Percentiles rank a stretch among this genome's conserved stretches.
Evolutionary conservation across 1,140 invertebrate species (phyloP).

Genomic region (Heliconius nattereri): DNA sequence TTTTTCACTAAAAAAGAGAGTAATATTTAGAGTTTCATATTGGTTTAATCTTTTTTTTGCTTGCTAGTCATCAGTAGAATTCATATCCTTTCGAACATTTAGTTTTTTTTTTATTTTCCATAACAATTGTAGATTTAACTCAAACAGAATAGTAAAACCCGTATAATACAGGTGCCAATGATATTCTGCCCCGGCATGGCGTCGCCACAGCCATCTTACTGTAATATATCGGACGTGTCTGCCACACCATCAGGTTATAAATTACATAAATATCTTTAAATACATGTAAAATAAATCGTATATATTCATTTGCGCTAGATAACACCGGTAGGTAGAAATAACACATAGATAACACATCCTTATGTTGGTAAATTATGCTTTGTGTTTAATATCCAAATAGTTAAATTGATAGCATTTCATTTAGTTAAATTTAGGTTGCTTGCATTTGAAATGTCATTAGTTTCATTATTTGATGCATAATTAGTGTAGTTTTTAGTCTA

Average conservation of each 20-base stretch:
- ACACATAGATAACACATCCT: slow-evolving; percentile 26
- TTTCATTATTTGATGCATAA: neutral
- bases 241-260: slow-evolving; percentile 65
- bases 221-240: slow-evolving; percentile 73
- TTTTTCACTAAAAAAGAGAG: neutral
- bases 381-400: neutral
- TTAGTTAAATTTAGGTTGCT: neutral
- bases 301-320: slow-evolving; percentile 13
- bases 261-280: neutral
- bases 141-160: slow-evolving; percentile 11
- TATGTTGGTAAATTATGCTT: slow-evolving; percentile 32
- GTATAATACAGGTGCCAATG: slow-evolving; percentile 62
- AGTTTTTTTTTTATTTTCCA: neutral
- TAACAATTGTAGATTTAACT: neutral
- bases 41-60: neutral
- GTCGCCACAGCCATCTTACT: slow-evolving; percentile 74
- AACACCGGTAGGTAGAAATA: neutral
- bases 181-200: slow-evolving; percentile 74
- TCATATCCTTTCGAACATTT: neutral
- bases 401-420: neutral
- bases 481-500: neutral
- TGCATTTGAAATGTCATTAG: neutral
- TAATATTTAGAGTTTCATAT: too few species aligned
- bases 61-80: too few species aligned
- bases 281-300: slow-evolving; percentile 7